Conservation (phyloP, 1,140 invertebrate genomes). For the Aphelinus certus region DNA sequence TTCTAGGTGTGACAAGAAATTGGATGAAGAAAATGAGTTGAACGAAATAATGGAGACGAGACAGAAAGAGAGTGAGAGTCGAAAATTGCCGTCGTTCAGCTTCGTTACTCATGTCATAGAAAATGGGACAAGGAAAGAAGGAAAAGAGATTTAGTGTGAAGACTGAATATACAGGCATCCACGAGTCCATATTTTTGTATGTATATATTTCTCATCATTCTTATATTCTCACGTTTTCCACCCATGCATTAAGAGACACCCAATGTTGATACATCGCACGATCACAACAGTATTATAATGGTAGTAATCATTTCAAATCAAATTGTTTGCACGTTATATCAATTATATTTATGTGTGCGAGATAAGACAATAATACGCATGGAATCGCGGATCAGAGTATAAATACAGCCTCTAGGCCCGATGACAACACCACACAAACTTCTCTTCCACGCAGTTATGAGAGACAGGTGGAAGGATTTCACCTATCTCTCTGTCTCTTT, state of each 20-base stretch:
- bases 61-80: conserved; percentile 45
- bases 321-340: conserved; percentile 34
- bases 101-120: conserved; percentile 21
- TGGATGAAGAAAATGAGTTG: too few relatives aligned
- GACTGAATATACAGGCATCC: conserved; percentile 32
- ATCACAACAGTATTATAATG: conserved; percentile 6
- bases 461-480: too few relatives aligned
- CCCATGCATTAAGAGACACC: conserved; percentile 22
- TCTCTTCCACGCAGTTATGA: too few relatives aligned
- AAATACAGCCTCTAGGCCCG: conserved; percentile 32
- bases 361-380: conserved; percentile 34
- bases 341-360: conserved; percentile 19
- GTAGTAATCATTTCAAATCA: conserved; percentile 25
- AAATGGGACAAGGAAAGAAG: conserved; percentile 9
- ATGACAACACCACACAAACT: neutral
- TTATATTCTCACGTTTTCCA: conserved; percentile 28
- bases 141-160: conserved; percentile 17
- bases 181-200: conserved; percentile 21
- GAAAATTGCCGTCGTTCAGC: conserved; percentile 19
- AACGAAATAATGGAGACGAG: too few relatives aligned
- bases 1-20: too few relatives aligned
- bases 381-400: conserved; percentile 30
- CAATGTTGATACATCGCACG: conserved; percentile 34
- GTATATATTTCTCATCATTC: conserved; percentile 17
- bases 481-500: neutral